Evolutionary conservation across 2,888 invertebrate genomes (phyloP).

Genomic region (Pyrrhosoma nymphula): DNA sequence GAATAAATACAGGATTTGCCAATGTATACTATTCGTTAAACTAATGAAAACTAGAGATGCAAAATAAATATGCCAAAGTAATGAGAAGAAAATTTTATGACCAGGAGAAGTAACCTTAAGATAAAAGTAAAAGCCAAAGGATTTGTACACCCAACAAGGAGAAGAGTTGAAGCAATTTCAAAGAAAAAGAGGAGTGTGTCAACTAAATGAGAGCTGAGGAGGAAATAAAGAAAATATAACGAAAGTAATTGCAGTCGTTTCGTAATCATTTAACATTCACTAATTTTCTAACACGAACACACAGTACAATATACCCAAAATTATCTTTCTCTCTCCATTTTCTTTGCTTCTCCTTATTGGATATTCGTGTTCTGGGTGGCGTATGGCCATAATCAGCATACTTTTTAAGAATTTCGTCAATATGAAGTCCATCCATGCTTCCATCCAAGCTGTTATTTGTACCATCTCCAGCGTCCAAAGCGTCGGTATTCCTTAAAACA

Average conservation of each 20-base stretch:
- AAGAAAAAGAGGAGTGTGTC: not conserved
- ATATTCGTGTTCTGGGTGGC: conserved; percentile 87
- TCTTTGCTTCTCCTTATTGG: conserved; percentile 79
- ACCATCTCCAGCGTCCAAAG: conserved; percentile 65
- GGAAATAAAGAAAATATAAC: not conserved
- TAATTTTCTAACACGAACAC: conserved; percentile 3
- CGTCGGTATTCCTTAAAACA: conserved; percentile 76
- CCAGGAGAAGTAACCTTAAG: not conserved
- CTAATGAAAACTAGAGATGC: too few relatives aligned
- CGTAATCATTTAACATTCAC: too few relatives aligned
- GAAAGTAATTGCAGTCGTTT: not conserved
- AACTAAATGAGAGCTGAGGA: not conserved
- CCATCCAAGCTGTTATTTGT: conserved; percentile 69
- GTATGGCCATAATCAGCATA: conserved; percentile 86
- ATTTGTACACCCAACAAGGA: not conserved
- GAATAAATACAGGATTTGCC: too few relatives aligned
- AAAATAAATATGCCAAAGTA: not conserved
- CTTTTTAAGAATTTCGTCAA: conserved; percentile 73
- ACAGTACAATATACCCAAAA: conserved; percentile 75
- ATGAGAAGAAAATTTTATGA: not conserved
- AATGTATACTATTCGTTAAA: too few relatives aligned
- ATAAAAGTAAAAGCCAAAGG: not conserved
- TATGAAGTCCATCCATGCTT: conserved; percentile 48
- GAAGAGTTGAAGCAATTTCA: not conserved
- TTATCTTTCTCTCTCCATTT: conserved; percentile 82